Conservation (phyloP, 2,797 vertebrate genomes). For the Gymnothorax reevesii region DNA sequence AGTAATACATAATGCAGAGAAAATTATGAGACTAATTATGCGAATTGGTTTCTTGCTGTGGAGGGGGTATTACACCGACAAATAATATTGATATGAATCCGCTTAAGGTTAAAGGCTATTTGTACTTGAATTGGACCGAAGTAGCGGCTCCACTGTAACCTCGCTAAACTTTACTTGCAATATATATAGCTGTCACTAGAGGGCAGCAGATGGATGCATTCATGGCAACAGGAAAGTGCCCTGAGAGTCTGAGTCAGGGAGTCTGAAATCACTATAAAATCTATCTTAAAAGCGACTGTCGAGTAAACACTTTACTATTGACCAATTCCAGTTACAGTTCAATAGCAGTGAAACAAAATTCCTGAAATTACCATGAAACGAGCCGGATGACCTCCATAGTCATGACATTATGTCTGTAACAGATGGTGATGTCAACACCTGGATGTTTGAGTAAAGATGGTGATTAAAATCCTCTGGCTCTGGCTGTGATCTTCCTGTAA, state of each 20-base stretch:
- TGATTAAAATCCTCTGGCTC: background rate
- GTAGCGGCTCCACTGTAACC: background rate
- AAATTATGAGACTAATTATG: background rate
- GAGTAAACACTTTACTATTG: background rate
- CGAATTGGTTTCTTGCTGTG: background rate
- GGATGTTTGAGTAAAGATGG: background rate
- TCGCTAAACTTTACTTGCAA: background rate
- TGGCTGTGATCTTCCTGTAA: background rate
- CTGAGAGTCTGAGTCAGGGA: background rate
- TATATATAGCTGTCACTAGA: background rate
- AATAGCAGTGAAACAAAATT: background rate
- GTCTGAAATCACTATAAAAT: constrained; percentile 3
- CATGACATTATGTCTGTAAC: background rate
- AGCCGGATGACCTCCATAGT: no score
- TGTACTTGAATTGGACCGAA: background rate
- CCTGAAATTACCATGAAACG: background rate
- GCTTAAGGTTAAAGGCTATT: background rate
- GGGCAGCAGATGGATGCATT: background rate
- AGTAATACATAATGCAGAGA: constrained; percentile 3
- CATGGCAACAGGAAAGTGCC: background rate
- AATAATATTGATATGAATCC: background rate
- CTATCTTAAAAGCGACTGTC: background rate
- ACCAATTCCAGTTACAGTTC: background rate
- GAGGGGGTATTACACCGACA: background rate
- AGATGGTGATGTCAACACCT: background rate